A percentile compares a stretch with the other conserved stretches of the same genome.
phyloP scores from a whole-genome alignment of 2,113 vertebrate species.

The Myanophis thanlyinensis region DNA sequence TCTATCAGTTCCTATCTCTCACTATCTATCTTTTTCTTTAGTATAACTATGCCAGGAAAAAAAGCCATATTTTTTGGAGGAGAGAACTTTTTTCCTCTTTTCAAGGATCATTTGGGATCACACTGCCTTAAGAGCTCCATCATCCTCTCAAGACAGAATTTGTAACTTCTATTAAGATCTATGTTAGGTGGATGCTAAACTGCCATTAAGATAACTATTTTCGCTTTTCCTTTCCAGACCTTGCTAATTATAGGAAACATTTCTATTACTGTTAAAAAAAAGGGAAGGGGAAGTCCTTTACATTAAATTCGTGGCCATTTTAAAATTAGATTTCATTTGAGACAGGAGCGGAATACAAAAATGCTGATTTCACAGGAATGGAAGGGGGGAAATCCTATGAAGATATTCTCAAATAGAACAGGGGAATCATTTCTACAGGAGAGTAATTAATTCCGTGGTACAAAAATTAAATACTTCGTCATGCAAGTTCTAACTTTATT shows the following conservation, averaged over 20 bases:
- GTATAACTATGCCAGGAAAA: neutral
- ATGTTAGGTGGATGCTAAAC: neutral
- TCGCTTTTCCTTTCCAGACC: neutral
- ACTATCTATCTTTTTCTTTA: neutral
- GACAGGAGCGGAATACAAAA: neutral
- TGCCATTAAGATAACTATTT: neutral
- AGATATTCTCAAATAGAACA: neutral
- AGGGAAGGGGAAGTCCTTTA: neutral
- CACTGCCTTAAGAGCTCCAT: neutral
- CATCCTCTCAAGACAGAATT: neutral
- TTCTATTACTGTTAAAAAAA: neutral
- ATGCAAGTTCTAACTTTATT: neutral
- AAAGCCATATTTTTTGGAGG: neutral
- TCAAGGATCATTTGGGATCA: neutral
- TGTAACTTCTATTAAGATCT: neutral
- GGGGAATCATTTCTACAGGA: neutral
- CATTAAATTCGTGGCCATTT: neutral
- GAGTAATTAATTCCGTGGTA: neutral
- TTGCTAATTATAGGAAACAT: neutral
- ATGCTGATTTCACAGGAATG: neutral
- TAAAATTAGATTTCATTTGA: neutral
- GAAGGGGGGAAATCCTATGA: neutral
- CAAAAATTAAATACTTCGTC: neutral
- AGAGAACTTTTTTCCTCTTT: neutral
- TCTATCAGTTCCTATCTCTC: neutral